Evolutionary conservation across 2,113 vertebrate genomes (phyloP), one percentile per base, ranked within the genome.

Genomic region (Microtus oregoni): DNA sequence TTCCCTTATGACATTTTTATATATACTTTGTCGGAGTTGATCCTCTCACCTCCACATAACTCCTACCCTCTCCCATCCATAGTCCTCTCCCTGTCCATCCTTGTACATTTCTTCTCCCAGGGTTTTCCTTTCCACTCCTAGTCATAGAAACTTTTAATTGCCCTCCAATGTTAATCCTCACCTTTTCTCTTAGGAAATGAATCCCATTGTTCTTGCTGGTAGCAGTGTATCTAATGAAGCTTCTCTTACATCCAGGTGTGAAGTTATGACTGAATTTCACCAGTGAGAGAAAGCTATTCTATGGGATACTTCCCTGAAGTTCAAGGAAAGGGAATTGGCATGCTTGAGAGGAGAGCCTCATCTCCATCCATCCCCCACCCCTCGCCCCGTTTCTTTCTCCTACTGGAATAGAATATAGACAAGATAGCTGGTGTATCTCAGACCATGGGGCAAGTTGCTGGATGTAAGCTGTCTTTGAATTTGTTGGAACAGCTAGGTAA

Each of bases 171-270:
- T 35, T 32, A n/a, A 92, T 44, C 94, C 7, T 78, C 28, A 77
- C 7, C 30, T 77, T 79, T 12, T 89, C 28, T 70, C 68, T 93
- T 90, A 86, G 67, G 90, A 72, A 90, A n/a, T 44, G 65, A 93
- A 65, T 89, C 13, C 11, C 32, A 75, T 13, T 96, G 89, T 92
- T 79, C 58, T 90, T 93, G 19, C 28, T 91, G 73, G 15, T 44
- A 38, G 30, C 0, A 1, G 44, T 55, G 19, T 47, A 81, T 75
- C 20, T 52, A 78, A 38, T 32, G 67, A 83, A 65, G 38, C 12
- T 83, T 82, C 61, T 77, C 44, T 89, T 77, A n/a, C 9, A n/a
- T 5, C 83, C 9, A 0, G 17, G 32, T 86, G 5, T 88, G 55
- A n/a, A n/a, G n/a, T n/a, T n/a, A n/a, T n/a, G n/a, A n/a, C n/a